These are phyloP conservation scores for Harpegnathos saltator DNA, from an alignment of 1,140 invertebrate genomes.

Conservation along the genomic window DNA sequence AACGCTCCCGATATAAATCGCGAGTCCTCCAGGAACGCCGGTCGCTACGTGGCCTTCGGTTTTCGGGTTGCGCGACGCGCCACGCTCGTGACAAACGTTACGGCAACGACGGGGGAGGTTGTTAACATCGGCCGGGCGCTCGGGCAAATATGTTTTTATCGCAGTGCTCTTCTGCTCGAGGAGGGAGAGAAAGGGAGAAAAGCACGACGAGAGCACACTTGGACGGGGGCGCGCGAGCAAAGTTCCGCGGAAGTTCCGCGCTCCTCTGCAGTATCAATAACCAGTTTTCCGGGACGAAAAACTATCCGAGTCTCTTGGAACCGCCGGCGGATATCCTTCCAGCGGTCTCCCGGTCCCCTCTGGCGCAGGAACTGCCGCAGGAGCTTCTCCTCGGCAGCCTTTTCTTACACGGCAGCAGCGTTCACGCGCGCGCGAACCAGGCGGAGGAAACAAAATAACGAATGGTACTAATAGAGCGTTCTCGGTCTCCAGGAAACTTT, in stretches of 20 bases:
- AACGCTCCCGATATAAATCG: constrained; percentile 56
- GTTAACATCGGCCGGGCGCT: constrained; percentile 69
- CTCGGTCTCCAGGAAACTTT: constrained; percentile 72
- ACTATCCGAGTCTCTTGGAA: constrained; percentile 71
- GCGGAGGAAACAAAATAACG: constrained; percentile 74
- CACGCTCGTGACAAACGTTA: constrained; percentile 66
- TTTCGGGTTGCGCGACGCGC: constrained; percentile 11
- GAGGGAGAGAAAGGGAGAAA: too few relatives aligned
- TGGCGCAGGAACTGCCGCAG: constrained; percentile 41
- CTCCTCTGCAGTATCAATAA: constrained; percentile 73
- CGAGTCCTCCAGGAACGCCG: constrained; percentile 26
- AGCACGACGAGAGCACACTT: constrained; percentile 41
- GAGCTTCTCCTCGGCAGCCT: constrained; percentile 60
- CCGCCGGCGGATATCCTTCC: constrained; percentile 70
- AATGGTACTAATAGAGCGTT: constrained; percentile 78
- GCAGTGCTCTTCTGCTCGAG: constrained; percentile 23
- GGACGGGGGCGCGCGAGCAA: constrained; percentile 29
- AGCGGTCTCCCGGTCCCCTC: constrained; percentile 48
- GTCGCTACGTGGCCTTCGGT: constrained; percentile 6
- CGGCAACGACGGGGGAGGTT: constrained; percentile 52
- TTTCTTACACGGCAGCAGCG: constrained; percentile 64
- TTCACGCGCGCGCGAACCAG: constrained; percentile 11
- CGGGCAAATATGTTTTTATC: constrained; percentile 79
- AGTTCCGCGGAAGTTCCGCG: constrained; percentile 66
- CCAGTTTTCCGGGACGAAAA: constrained; percentile 73